phyloP scores from a whole-genome alignment of 2,797 vertebrate genomes.

The Tokudaia tokunoshimensis region DNA sequence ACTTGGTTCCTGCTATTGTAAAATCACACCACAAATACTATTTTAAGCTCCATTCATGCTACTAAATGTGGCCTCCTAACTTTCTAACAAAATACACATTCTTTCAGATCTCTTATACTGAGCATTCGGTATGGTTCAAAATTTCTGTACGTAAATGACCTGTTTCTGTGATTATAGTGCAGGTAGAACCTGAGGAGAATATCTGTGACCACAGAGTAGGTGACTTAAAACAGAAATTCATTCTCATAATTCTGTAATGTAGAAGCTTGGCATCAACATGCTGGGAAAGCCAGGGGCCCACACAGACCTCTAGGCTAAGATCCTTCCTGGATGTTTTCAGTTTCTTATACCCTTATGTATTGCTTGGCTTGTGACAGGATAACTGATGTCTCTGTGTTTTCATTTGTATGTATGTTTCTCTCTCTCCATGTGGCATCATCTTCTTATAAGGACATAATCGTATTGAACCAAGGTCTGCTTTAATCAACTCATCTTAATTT shows the following conservation, averaged over 20 bases:
- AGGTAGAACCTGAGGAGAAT: not conserved
- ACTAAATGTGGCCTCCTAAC: slow-evolving; percentile 8
- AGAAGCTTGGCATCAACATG: not conserved
- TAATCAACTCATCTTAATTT: not conserved
- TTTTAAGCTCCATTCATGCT: slow-evolving; percentile 11
- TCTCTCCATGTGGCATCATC: not conserved
- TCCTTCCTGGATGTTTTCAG: not conserved
- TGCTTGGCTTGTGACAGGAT: not conserved
- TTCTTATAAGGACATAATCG: not conserved
- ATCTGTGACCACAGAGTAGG: not conserved
- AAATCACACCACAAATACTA: not conserved
- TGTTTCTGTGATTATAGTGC: not conserved
- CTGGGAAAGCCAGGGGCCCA: not conserved
- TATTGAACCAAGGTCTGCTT: not conserved
- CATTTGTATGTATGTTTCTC: not conserved
- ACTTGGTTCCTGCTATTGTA: slow-evolving; percentile 12
- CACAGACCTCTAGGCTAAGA: not conserved
- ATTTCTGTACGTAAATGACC: not conserved
- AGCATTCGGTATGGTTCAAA: not conserved
- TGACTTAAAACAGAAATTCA: not conserved
- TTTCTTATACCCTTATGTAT: not conserved
- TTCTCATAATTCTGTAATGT: not conserved
- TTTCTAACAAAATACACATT: slow-evolving; percentile 9
- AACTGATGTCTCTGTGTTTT: not conserved
- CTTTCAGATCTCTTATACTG: not conserved